These are phyloP conservation scores for Synergus laeviventris DNA, from an alignment of 2,888 invertebrate species.

Conservation along the genomic window DNA sequence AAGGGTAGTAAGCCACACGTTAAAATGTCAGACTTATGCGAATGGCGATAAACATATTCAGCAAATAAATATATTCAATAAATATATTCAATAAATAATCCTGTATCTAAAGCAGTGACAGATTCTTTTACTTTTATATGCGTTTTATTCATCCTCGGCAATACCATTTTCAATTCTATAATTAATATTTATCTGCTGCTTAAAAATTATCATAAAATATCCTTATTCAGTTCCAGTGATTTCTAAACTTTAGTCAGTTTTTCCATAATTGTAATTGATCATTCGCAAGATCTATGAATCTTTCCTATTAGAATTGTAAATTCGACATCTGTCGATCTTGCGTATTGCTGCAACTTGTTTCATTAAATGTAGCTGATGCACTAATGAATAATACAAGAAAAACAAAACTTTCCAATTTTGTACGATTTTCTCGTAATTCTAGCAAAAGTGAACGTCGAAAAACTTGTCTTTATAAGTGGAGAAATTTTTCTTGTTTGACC, in stretches of 20 bases:
- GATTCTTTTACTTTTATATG: not conserved
- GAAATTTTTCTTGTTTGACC: slow-evolving; percentile 31
- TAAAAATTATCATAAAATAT: not conserved
- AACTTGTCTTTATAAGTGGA: not conserved
- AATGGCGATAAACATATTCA: not conserved
- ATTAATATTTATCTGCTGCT: not conserved
- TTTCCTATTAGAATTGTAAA: slow-evolving; percentile 26
- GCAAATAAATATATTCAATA: not conserved
- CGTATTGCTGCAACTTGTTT: slow-evolving; percentile 15
- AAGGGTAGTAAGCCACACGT: slow-evolving; percentile 4
- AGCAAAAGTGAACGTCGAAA: too few relatives aligned
- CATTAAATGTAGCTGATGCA: slow-evolving; percentile 31
- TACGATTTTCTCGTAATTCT: slow-evolving; percentile 27
- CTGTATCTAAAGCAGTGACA: not conserved
- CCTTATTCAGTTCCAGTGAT: not conserved
- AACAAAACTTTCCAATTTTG: slow-evolving; percentile 38
- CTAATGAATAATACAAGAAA: slow-evolving; percentile 37
- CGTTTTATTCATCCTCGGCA: not conserved
- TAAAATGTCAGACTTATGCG: slow-evolving; percentile 9
- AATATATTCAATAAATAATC: not conserved
- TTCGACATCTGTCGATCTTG: slow-evolving; percentile 10
- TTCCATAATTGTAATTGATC: not conserved
- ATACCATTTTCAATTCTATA: not conserved
- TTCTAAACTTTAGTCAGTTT: not conserved
- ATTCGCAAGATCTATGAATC: not conserved